Evolutionary conservation across 1,140 invertebrate genomes (phyloP), one percentile per base, ranked within the genome.

Genomic region (Halesus radiatus): DNA sequence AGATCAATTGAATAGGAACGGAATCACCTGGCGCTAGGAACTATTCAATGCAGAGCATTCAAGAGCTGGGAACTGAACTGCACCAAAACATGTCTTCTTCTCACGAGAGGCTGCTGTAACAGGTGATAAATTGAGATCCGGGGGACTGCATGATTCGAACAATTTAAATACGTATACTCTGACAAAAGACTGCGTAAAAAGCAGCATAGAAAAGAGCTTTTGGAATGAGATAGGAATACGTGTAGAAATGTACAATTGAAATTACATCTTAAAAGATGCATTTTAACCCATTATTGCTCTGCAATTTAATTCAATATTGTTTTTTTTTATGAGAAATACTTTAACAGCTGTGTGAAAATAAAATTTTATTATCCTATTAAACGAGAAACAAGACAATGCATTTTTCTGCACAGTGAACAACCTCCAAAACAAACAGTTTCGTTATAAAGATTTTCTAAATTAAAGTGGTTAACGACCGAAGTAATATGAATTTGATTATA

Each of bases 11-110:
- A 72, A 53, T 53, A 52, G 50, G 68, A 16, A 3, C 16, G n/a
- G 32, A 26, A 53, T 72, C 68, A 72, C 68, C 68, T 72, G 68
- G 68, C 68, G 68, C 68, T 72, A 23, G 50, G 64, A 37, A n/a
- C 64, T 45, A n/a, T 45, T 45, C 37, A 10, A 45, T 64, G 29
- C 23, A 4, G 13, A 22, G 60, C 23, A 56, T 22, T 56, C 22
- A 10, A 7, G 64, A 32, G 64, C 3, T 68, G 64, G 64, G 64
- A 68, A 68, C 64, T 20, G 20, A 60, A 68, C 6, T 32, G n/a
- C 20, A 68, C 64, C 26, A 32, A 64, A 68, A 68, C 64, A 23
- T 50, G 68, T 52, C 7, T 45, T 45, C 8, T 66, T 66, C 62
- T 23, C 68, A 22, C 45, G 68, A 22, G 50, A 72, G 26, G 50